Evolutionary conservation across 2,797 vertebrate species (phyloP).

Genomic region (Pseudopleuronectes americanus): DNA sequence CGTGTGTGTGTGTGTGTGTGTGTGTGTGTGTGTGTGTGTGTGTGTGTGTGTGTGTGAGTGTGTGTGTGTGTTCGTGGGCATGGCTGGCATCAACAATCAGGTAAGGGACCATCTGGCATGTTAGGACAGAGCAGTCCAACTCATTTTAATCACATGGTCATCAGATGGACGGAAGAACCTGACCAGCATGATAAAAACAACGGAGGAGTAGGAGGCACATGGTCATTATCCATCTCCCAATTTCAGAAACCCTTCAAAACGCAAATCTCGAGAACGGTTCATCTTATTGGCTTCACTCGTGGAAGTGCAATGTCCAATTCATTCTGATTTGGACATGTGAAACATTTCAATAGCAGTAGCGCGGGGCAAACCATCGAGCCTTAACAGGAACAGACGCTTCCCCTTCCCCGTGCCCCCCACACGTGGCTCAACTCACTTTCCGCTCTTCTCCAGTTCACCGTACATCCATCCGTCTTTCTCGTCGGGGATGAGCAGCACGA

Average conservation of each 20-base stretch:
- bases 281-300: too few relatives aligned
- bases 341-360: too few relatives aligned
- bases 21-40: neutral
- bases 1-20: neutral
- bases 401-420: neutral
- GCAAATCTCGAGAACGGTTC: too few relatives aligned
- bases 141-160: slow-evolving; percentile 13
- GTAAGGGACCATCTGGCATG: slow-evolving; percentile 26
- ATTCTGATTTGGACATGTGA: too few relatives aligned
- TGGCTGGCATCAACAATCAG: slow-evolving; percentile 45
- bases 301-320: neutral
- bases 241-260: too few relatives aligned
- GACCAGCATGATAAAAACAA: slow-evolving; percentile 2
- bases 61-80: slow-evolving; percentile 1
- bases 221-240: too few relatives aligned
- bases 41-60: neutral
- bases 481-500: slow-evolving; percentile 91
- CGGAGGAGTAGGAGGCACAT: neutral
- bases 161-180: neutral
- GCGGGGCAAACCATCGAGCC: too few relatives aligned
- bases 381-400: too few relatives aligned
- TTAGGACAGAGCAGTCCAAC: slow-evolving; percentile 17
- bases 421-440: slow-evolving; percentile 84
- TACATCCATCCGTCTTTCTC: slow-evolving; percentile 98
- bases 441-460: slow-evolving; percentile 89